phyloP scores from a whole-genome alignment of 2,113 vertebrate genomes.

The Centrocercus urophasianus region DNA sequence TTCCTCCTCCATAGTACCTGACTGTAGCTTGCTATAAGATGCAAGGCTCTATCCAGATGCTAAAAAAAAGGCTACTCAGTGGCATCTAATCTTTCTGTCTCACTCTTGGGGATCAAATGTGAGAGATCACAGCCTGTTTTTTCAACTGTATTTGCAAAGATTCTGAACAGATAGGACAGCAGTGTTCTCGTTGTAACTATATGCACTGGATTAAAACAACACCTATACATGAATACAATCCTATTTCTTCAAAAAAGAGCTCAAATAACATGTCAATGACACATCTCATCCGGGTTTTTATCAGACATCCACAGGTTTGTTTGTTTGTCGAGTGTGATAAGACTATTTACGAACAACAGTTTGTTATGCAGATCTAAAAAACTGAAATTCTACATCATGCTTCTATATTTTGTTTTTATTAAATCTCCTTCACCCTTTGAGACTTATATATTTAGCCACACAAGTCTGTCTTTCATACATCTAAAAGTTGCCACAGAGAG shows the following conservation, averaged over 20 bases:
- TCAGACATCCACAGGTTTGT: background rate
- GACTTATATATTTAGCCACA: constrained; percentile 18
- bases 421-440: constrained; percentile 42
- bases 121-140: background rate
- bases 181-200: background rate
- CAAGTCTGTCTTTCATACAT: constrained; percentile 40
- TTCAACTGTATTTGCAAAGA: background rate
- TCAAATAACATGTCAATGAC: background rate
- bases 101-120: background rate
- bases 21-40: background rate
- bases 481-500: constrained; percentile 21
- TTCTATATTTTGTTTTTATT: constrained; percentile 33
- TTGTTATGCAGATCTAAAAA: background rate
- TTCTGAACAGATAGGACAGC: background rate
- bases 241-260: background rate
- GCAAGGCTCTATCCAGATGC: background rate
- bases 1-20: background rate
- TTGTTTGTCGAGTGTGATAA: background rate
- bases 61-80: background rate
- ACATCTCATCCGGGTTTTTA: background rate
- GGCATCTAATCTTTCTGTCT: background rate
- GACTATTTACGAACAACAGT: background rate
- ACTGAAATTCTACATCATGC: background rate
- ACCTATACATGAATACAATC: background rate
- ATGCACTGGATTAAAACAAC: background rate